Percentiles rank a stretch among this genome's conserved stretches.
These are phyloP conservation scores for Campaea margaritaria DNA, from an alignment of 2,888 invertebrate genomes.

Conservation along the genomic window DNA sequence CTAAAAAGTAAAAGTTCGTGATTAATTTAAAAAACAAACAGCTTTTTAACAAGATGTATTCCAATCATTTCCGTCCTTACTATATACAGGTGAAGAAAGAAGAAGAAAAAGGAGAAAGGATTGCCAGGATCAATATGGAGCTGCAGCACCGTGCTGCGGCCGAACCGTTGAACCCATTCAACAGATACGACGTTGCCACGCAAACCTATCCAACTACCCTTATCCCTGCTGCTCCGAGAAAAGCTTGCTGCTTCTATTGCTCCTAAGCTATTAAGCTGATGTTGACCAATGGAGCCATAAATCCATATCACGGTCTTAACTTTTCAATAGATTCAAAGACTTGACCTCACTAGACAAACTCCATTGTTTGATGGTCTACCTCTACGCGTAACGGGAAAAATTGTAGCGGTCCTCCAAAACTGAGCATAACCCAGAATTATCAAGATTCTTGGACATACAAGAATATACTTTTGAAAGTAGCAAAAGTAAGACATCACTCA, in stretches of 20 bases:
- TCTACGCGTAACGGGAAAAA: too few species aligned
- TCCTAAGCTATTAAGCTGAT: slow-evolving; percentile 43
- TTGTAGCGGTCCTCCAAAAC: too few species aligned
- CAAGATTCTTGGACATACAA: too few species aligned
- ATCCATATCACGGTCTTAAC: not conserved
- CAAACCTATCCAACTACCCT: slow-evolving; percentile 74
- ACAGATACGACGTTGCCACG: slow-evolving; percentile 63
- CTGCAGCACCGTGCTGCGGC: slow-evolving; percentile 60
- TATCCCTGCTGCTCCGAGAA: slow-evolving; percentile 71
- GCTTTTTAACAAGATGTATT: slow-evolving; percentile 57
- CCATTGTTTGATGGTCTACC: too few species aligned
- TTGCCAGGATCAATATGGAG: slow-evolving; percentile 74
- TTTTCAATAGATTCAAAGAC: too few species aligned
- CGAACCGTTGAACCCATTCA: slow-evolving; percentile 69
- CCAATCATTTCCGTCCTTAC: slow-evolving; percentile 74
- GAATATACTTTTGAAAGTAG: too few species aligned
- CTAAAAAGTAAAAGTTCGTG: not conserved
- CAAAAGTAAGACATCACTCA: too few species aligned
- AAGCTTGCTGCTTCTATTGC: slow-evolving; percentile 70
- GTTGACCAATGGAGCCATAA: not conserved
- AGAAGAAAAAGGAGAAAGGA: slow-evolving; percentile 77
- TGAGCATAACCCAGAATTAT: too few species aligned
- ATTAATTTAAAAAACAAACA: slow-evolving; percentile 30
- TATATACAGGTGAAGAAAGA: slow-evolving; percentile 72
- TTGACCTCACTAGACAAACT: too few species aligned